Percentiles rank a stretch among this genome's conserved stretches.
Conservation (phyloP, 2,888 invertebrate species). For the Heliconius cydno region DNA sequence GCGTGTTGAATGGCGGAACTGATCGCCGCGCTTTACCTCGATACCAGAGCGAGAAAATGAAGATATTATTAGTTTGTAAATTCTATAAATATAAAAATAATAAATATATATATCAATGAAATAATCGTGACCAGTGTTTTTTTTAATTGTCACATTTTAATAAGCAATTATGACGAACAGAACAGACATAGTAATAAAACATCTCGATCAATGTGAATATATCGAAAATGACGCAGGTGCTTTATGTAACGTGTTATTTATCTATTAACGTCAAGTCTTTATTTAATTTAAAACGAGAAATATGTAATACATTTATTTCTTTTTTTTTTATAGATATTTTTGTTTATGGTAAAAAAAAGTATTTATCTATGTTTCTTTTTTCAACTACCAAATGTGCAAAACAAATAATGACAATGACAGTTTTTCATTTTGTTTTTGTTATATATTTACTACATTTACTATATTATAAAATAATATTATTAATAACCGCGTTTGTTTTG, state of each 20-base stretch:
- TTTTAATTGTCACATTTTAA: neutral
- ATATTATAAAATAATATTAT: too few relatives aligned
- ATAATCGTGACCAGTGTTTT: neutral
- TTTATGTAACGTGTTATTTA: neutral
- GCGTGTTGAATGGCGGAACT: too few relatives aligned
- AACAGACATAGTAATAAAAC: neutral
- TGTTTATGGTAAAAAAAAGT: too few relatives aligned
- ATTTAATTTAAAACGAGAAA: neutral
- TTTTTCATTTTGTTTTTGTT: too few relatives aligned
- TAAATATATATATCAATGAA: neutral
- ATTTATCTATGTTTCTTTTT: neutral
- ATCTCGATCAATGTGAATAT: neutral
- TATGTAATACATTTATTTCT: neutral
- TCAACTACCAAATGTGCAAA: neutral
- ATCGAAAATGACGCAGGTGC: neutral
- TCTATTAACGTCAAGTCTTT: constrained; percentile 5
- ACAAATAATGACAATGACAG: neutral
- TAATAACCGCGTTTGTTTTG: too few relatives aligned
- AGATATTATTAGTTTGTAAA: too few relatives aligned
- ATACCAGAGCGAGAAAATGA: too few relatives aligned
- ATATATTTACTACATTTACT: too few relatives aligned
- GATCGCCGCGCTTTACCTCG: too few relatives aligned
- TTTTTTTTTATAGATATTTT: too few relatives aligned
- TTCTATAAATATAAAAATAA: too few relatives aligned
- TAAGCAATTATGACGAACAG: neutral